Conservation (phyloP, 2,888 invertebrate genomes). For the Chrysotoxum bicinctum region DNA sequence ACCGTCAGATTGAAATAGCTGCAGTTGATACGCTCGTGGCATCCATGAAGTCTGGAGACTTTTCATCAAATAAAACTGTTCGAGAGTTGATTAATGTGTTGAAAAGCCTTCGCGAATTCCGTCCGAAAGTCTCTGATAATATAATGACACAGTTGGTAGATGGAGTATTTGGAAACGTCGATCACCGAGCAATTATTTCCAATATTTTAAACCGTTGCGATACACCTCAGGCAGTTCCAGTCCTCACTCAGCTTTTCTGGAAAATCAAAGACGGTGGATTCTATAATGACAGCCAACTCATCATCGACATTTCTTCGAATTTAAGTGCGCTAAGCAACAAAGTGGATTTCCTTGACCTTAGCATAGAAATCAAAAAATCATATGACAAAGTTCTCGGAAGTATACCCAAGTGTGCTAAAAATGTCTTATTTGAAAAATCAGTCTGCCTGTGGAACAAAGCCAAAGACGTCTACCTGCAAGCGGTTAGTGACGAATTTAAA, state of each 20-base stretch:
- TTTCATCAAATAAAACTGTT: background rate
- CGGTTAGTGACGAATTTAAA: background rate
- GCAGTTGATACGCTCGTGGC: background rate
- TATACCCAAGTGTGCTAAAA: constrained; percentile 40
- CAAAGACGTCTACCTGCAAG: background rate
- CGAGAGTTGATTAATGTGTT: background rate
- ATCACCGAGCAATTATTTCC: background rate
- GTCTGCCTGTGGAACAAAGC: constrained; percentile 48
- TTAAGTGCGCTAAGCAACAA: background rate
- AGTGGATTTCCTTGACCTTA: background rate
- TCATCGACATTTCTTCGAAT: constrained; percentile 10
- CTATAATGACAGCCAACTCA: background rate
- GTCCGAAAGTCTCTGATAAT: background rate
- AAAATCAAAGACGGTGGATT: background rate
- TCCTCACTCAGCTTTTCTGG: constrained; percentile 4
- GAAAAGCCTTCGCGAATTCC: background rate
- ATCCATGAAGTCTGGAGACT: constrained; percentile 9
- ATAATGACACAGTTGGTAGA: constrained; percentile 23
- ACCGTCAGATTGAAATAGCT: background rate
- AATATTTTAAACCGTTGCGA: constrained; percentile 6
- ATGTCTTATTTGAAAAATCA: constrained; percentile 21
- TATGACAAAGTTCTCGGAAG: constrained; percentile 14
- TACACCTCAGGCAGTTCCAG: constrained; percentile 20
- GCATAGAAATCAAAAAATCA: background rate
- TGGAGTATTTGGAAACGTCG: background rate